Conservation (phyloP, 2,888 invertebrate genomes). For the Sinotaia quadrata region DNA sequence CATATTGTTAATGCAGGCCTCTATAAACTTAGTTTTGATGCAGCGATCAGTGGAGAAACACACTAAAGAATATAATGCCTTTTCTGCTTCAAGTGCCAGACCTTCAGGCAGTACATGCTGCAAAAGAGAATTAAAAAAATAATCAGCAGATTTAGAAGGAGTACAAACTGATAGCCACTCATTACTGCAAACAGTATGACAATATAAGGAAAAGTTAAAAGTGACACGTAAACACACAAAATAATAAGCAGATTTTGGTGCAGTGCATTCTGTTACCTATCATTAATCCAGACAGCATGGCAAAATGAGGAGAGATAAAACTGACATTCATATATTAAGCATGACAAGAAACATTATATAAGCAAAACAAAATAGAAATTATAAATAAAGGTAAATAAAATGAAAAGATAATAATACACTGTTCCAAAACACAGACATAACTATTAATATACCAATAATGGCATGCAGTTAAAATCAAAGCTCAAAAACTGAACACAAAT, state of each 20-base stretch:
- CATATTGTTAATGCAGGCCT: slow-evolving; percentile 92
- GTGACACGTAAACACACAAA: not conserved
- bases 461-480: no score
- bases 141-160: not conserved
- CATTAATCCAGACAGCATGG: no score
- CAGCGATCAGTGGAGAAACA: slow-evolving; percentile 88
- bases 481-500: no score
- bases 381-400: no score
- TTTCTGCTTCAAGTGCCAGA: slow-evolving; percentile 92
- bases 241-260: not conserved
- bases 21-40: slow-evolving; percentile 93
- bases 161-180: not conserved
- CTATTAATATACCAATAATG: no score
- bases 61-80: slow-evolving; percentile 88
- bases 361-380: no score
- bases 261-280: not conserved
- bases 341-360: no score
- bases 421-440: no score
- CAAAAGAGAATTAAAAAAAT: slow-evolving; percentile 26
- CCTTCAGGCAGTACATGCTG: slow-evolving; percentile 91
- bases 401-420: no score
- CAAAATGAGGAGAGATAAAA: no score
- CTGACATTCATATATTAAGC: no score
- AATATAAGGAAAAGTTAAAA: no score
- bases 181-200: not conserved